Conservation (phyloP, 2,888 invertebrate genomes). For the Dryococelus australis region DNA sequence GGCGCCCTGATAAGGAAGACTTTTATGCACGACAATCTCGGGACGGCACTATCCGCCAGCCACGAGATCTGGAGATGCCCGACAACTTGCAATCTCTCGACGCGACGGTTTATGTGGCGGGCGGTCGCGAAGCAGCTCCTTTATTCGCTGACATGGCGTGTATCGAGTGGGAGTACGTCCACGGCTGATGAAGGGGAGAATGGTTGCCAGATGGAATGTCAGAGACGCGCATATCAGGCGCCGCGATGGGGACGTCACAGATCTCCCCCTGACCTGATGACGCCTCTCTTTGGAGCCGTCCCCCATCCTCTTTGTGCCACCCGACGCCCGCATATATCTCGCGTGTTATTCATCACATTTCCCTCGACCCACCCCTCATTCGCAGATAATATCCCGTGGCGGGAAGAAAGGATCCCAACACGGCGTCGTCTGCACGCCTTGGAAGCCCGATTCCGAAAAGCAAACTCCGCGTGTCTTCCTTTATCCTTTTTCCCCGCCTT, state of each 20-base stretch:
- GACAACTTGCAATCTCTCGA: not conserved
- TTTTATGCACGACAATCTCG: not conserved
- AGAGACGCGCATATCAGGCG: not conserved
- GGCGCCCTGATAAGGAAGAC: not conserved
- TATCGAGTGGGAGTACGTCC: not conserved
- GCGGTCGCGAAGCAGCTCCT: not conserved
- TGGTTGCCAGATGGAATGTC: not conserved
- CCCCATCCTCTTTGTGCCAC: not conserved
- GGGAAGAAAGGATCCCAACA: not conserved
- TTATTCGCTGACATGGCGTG: not conserved
- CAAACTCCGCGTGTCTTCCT: slow-evolving; percentile 23
- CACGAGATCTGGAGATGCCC: not conserved
- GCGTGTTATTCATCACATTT: slow-evolving; percentile 28
- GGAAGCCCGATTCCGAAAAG: slow-evolving; percentile 25
- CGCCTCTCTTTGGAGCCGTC: too few species aligned
- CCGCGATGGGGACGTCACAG: too few species aligned
- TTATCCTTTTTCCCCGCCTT: not conserved
- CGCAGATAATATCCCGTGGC: slow-evolving; percentile 17
- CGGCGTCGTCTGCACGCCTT: slow-evolving; percentile 17
- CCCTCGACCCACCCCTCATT: slow-evolving; percentile 2
- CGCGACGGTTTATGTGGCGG: not conserved
- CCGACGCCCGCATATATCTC: slow-evolving; percentile 1
- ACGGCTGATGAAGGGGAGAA: not conserved
- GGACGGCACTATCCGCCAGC: not conserved
- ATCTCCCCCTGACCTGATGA: too few species aligned